A percentile compares a stretch with the other conserved stretches of the same genome.
phyloP scores from a whole-genome alignment of 2,113 vertebrate genomes.

The Phocoena sinus region DNA sequence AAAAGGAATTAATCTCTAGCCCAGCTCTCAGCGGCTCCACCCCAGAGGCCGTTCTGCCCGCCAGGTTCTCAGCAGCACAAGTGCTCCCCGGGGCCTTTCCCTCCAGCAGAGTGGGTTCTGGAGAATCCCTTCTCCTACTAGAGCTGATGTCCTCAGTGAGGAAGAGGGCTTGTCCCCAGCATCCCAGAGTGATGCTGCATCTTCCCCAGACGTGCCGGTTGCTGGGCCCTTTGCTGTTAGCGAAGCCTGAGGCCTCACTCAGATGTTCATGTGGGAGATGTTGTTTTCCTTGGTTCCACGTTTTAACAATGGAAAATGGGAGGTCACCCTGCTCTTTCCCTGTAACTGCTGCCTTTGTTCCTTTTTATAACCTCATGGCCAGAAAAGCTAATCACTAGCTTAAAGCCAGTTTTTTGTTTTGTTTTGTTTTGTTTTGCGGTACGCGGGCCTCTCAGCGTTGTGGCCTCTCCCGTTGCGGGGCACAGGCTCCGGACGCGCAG shows the following conservation, averaged over 20 bases:
- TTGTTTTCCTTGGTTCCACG: not conserved
- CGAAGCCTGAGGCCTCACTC: not conserved
- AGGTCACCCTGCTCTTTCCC: not conserved
- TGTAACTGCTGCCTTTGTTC: conserved; percentile 33
- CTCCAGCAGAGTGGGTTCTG: not conserved
- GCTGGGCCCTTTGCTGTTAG: not conserved
- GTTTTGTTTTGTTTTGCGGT: no score
- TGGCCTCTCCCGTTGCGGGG: no score
- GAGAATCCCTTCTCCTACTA: not conserved
- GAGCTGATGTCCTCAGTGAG: not conserved
- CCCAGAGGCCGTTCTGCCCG: not conserved
- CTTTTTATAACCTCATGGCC: not conserved
- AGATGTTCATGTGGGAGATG: not conserved
- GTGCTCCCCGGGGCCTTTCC: not conserved
- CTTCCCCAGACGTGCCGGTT: not conserved
- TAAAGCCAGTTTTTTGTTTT: not conserved
- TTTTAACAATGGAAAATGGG: not conserved
- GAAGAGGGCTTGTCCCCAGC: not conserved
- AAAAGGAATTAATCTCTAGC: not conserved
- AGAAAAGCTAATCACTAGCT: not conserved
- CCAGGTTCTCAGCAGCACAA: not conserved
- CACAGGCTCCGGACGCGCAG: no score
- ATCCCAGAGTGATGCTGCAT: not conserved
- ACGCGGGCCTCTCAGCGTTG: no score
- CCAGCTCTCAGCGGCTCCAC: not conserved